phyloP scores from a whole-genome alignment of 2,888 invertebrate species.

The Apamea epomidion region DNA sequence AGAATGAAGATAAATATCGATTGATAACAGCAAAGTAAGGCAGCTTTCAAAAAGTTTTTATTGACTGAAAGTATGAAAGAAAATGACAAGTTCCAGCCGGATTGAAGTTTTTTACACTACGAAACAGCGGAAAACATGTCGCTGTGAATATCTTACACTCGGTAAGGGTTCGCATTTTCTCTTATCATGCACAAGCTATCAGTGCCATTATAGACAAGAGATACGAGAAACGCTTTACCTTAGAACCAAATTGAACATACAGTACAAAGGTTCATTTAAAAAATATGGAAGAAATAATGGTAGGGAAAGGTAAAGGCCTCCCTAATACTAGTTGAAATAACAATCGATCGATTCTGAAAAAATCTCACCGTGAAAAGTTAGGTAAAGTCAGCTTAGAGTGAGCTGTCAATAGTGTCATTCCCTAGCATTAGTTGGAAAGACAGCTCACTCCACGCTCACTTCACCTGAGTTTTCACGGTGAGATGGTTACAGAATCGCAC shows the following conservation, averaged over 20 bases:
- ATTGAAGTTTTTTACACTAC: neutral
- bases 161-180: neutral
- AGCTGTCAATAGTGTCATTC: too few species aligned
- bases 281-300: too few species aligned
- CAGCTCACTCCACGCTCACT: too few species aligned
- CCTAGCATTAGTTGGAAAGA: too few species aligned
- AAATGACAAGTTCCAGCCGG: neutral
- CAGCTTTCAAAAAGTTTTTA: neutral
- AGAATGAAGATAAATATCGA: neutral
- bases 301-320: too few species aligned
- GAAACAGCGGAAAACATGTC: neutral
- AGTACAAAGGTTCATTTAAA: neutral
- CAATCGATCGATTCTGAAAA: too few species aligned
- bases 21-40: neutral
- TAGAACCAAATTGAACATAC: neutral
- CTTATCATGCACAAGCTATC: neutral
- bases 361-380: too few species aligned
- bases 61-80: neutral
- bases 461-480: too few species aligned
- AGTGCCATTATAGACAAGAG: neutral
- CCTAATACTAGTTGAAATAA: too few species aligned
- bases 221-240: neutral
- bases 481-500: too few species aligned
- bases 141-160: neutral
- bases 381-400: too few species aligned